phyloP scores from a whole-genome alignment of 2,797 vertebrate species.

The Clarias pachynema region DNA sequence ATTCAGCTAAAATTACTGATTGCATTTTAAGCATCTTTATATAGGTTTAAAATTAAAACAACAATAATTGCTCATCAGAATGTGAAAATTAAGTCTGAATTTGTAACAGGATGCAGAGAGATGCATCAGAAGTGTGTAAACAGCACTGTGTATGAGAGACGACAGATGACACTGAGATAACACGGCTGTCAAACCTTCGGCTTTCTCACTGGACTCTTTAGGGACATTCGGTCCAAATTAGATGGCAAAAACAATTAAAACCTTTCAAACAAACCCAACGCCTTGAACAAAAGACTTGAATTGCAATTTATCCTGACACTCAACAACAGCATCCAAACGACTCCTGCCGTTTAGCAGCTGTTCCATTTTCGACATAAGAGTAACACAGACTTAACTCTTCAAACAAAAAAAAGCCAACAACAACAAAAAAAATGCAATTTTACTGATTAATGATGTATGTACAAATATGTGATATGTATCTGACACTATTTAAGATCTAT shows the following conservation, averaged over 20 bases:
- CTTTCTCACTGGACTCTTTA: constrained; percentile 76
- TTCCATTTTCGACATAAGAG: constrained; percentile 73
- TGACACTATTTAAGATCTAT: not conserved
- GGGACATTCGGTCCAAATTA: constrained; percentile 77
- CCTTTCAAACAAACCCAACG: constrained; percentile 73
- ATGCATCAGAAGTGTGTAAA: constrained; percentile 39
- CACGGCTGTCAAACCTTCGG: constrained; percentile 74
- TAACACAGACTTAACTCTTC: not conserved
- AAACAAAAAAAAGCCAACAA: no score
- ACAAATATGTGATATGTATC: not conserved
- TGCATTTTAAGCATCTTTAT: no score
- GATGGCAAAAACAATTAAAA: constrained; percentile 77
- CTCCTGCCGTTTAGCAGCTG: constrained; percentile 78
- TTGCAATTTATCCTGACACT: constrained; percentile 74
- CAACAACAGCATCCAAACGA: constrained; percentile 71
- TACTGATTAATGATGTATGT: not conserved
- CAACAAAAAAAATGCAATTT: no score
- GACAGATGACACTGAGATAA: constrained; percentile 67
- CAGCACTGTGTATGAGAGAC: constrained; percentile 56
- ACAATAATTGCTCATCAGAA: not conserved
- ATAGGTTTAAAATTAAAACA: not conserved
- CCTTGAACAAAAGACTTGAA: constrained; percentile 76
- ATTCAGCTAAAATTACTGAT: not conserved
- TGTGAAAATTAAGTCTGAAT: not conserved
- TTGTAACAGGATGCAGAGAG: not conserved